Evolutionary conservation across 2,113 vertebrate genomes (phyloP).

Genomic region (Cervus canadensis): DNA sequence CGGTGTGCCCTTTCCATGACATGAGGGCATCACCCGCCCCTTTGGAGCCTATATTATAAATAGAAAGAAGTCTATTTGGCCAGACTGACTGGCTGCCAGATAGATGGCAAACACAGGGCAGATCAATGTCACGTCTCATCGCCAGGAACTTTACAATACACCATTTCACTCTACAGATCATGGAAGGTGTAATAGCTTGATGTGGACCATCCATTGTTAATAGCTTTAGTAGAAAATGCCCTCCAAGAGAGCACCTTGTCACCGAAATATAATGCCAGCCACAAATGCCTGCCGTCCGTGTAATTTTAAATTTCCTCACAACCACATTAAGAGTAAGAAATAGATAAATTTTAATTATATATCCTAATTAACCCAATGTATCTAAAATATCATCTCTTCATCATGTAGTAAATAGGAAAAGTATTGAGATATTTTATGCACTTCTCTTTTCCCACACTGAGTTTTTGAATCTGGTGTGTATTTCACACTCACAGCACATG

Average conservation of each 20-base stretch:
- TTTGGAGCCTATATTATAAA: slow-evolving; percentile 46
- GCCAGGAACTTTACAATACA: neutral
- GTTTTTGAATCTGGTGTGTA: neutral
- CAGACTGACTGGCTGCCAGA: neutral
- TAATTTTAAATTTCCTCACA: neutral
- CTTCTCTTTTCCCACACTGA: neutral
- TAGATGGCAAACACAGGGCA: accelerated
- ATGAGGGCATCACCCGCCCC: neutral
- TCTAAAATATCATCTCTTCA: neutral
- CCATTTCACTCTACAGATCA: neutral
- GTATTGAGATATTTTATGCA: neutral
- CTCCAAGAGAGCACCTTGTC: neutral
- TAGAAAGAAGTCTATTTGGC: neutral
- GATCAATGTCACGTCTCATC: neutral
- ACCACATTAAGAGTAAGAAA: neutral
- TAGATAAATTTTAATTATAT: neutral
- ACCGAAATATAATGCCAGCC: neutral
- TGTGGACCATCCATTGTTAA: neutral
- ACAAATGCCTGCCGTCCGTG: neutral
- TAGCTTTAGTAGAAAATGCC: neutral
- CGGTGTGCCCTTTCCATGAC: neutral
- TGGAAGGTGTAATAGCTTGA: neutral
- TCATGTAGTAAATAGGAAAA: neutral
- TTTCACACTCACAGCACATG: neutral
- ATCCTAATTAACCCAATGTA: neutral